Base-by-base conservation (phyloP, 2,888 invertebrate species). In the Invenusta paracnida region DNA sequence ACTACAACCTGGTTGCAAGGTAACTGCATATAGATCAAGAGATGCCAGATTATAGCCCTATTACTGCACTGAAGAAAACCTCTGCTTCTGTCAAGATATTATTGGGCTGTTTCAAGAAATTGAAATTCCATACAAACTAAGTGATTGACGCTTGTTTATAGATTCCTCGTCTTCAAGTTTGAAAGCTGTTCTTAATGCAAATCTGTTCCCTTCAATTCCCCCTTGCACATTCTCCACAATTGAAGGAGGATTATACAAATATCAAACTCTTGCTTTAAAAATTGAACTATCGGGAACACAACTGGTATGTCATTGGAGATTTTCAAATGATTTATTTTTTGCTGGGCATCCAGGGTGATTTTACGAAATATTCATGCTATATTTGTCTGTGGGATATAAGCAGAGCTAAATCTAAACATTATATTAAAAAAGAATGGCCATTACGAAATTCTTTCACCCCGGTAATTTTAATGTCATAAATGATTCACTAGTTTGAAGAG, bases 141-240 rank as follows among this genome's bases (percentile, higher is more conserved):
- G 28, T 27, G 81, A 79, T 17, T 66, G 66, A n/a, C 66, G n/a
- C 23, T 13, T 66, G n/a, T 66, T 66, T 66, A 66, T 66, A 17
- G n/a, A 66, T 23, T 13, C 13, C 66, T 66, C 81, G 2, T 27
- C 25, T 5, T 79, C 27, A n/a, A 79, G 81, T 79, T 28, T 79
- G 81, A 79, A 79, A n/a, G 81, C 25, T 79, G 81, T 79, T 79
- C 81, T 79, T 79, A 79, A 79, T 79, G 81, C 5, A n/a, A 79
- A 79, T 5, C 81, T 27, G n/a, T 79, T 25, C 27, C 81, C 81
- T 28, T 79, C 81, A 25, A 79, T 79, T 28, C 48, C 81, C 81
- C 25, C 27, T 25, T 25, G 81, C 81, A 27, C 81, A 79, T 79
- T 79, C 81, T 79, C 27, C 28, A 28, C 81, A 79, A 27, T 28